Percentiles rank a stretch among this genome's conserved stretches.
Evolutionary conservation across 2,797 vertebrate genomes (phyloP).

Genomic region (Meda fulgida): DNA sequence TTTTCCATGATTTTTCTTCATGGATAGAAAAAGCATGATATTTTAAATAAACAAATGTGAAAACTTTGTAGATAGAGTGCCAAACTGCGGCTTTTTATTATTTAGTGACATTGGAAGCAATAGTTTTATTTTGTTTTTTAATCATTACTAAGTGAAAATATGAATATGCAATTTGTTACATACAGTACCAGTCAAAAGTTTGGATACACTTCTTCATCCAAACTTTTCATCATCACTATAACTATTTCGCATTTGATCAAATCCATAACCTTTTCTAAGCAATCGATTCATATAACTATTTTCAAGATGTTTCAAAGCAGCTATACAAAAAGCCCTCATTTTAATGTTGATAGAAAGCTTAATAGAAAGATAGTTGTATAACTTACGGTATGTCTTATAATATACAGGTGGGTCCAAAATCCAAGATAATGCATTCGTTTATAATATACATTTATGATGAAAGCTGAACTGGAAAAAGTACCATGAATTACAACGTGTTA

Average conservation of each 20-base stretch:
- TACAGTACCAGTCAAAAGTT: background rate
- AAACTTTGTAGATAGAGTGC: background rate
- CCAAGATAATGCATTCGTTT: background rate
- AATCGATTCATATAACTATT: too few species aligned
- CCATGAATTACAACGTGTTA: background rate
- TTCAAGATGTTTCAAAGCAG: background rate
- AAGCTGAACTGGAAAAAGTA: background rate
- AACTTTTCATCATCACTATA: too few species aligned
- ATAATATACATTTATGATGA: background rate
- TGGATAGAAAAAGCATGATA: background rate
- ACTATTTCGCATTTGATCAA: background rate
- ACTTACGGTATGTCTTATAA: background rate
- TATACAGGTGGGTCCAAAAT: background rate
- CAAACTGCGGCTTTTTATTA: background rate
- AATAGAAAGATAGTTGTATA: background rate
- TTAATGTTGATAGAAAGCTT: background rate
- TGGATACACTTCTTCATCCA: background rate
- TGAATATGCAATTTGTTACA: too few species aligned
- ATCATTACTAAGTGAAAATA: background rate
- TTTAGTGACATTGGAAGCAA: background rate
- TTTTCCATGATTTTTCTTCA: background rate
- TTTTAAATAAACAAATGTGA: background rate
- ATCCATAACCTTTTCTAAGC: background rate
- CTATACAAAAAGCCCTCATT: background rate
- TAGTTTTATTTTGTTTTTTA: background rate